These are phyloP conservation scores for Rhagonycha lutea DNA, from an alignment of 2,888 invertebrate genomes.

Conservation along the genomic window DNA sequence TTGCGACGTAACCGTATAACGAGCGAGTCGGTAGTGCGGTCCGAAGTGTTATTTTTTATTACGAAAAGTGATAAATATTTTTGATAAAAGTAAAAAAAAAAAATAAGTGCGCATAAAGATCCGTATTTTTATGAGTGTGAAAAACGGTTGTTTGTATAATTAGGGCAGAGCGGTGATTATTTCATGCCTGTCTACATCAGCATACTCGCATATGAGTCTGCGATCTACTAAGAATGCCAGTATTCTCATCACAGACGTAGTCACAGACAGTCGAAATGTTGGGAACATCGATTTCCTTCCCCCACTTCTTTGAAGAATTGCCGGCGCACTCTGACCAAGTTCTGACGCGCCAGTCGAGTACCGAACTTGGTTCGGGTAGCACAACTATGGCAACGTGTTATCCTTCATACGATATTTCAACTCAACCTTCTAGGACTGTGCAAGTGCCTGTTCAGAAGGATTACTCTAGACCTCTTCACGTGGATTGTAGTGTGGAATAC, in stretches of 20 bases:
- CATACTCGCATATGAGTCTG: constrained; percentile 18
- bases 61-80: neutral
- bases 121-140: neutral
- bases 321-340: constrained; percentile 25
- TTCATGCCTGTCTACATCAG: constrained; percentile 26
- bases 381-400: constrained; percentile 52
- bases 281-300: constrained; percentile 57
- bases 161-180: constrained; percentile 52
- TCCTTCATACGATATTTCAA: constrained; percentile 50
- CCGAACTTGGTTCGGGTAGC: constrained; percentile 46
- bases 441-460: constrained; percentile 67
- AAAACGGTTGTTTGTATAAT: constrained; percentile 47
- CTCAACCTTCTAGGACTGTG: constrained; percentile 56
- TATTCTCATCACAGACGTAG: constrained; percentile 52
- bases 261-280: constrained; percentile 52
- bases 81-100: neutral
- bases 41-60: neutral
- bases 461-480: constrained; percentile 84
- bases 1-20: neutral
- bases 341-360: constrained; percentile 47
- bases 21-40: neutral
- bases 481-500: constrained; percentile 90
- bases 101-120: neutral
- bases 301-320: constrained; percentile 45
- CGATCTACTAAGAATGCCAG: constrained; percentile 23